Base-by-base conservation (phyloP, 2,797 vertebrate genomes). In the Coregonus sp. region DNA sequence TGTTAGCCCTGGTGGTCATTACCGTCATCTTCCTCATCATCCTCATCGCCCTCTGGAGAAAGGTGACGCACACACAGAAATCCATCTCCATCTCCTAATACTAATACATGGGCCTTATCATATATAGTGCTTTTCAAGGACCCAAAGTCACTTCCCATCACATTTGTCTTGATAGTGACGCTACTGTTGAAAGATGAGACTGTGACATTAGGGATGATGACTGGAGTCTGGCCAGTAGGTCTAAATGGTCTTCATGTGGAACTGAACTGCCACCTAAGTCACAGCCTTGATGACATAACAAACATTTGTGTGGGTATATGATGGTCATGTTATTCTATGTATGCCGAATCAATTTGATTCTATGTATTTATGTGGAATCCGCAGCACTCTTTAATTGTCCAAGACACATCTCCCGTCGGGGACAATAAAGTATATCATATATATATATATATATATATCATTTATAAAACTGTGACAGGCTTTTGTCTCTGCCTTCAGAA, bases 41-140 rank as follows among this genome's bases (percentile, higher is more conserved):
- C 81, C 93, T 98, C 76, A 94, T 98, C 1, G 15, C 96, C 72
- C 87, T 98, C 72, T 97, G 96, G 95, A 94, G 94, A 88, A 97
- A 97, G 92, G 97, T 98, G 86, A 85, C 85, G 3, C 9, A 9
- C 20, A 9, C 40, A 47, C 11, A 63, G 20, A 25, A 25, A 20
- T 7, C 59, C 9, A 47, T 47, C 40, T 47, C 40, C 40, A 47
- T 11, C 9, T 47, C 9, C 9, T 11, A 11, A 47, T 47, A 47
- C 9, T 47, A 47, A 47, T 9, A 47, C 9, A 47, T 47, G 40
- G 40, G 2, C 40, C 40, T 9, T 47, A 47, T 0, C 40, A 9
- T 47, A 47, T 47, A 12, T 47, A 3, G 40, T 47, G 40, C 9
- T 47, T 47, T 47, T 47, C 40, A 47, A 47, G 40, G 9, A 47